Evolutionary conservation across 2,113 vertebrate species (phyloP), one percentile per base, ranked within the genome.

Genomic region (Mungos mungo): DNA sequence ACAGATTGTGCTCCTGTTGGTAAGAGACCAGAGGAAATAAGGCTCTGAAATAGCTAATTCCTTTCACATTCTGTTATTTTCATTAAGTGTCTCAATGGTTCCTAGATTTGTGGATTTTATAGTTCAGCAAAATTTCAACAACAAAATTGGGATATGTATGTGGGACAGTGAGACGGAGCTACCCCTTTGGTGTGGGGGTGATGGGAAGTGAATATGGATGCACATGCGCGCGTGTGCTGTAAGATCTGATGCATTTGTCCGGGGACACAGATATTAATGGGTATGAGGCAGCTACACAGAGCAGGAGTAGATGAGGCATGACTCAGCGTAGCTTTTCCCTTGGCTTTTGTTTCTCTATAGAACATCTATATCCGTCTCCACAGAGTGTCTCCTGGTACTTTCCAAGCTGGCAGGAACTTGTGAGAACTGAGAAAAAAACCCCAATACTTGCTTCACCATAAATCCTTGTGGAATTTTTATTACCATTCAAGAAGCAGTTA

Each of bases 31-130:
- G 52, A 77, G 35, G n/a, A n/a, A 90, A 10, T 33, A 45, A 80
- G 19, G 1, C 5, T 31, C 33, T 6, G 21, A 69, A 79, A 90
- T 23, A 27, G 54, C 31, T 91, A 66, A 21, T 72, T 76, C 25
- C 45, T 85, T 94, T 90, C 31, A 21, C 3, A 60, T 8, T 18
- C 52, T 80, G 16, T 76, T 82, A 31, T 92, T 92, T 97, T 82
- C 50, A 86, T 81, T 60, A 60, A 14, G 29, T 35, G 0, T n/a
- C 47, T 13, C 15, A 71, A 8, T 68, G 31, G 29, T 76, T 90
- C 29, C 47, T 10, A 87, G 45, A 54, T 13, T 29, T 85, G 54
- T 66, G 50, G 27, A 21, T 84, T 80, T 94, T 45, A 45, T 19
- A 74, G 38, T 65, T 66, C 27, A 77, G 50, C 45, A 90, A 87